Conservation (phyloP, 2,113 vertebrate genomes). For the Tauraco erythrolophus region DNA sequence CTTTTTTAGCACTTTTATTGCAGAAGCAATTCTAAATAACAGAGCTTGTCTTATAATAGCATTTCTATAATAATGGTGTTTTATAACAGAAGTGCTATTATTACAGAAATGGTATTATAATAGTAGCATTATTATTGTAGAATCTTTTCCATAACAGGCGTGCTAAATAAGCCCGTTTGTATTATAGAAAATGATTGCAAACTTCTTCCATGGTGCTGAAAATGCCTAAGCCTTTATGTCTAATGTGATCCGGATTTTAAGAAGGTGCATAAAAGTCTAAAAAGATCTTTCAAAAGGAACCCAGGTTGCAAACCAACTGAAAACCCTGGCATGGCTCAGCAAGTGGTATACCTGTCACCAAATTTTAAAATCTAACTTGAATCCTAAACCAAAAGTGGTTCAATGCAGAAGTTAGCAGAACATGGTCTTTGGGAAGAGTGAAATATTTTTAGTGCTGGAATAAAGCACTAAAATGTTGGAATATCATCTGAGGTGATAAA, state of each 20-base stretch:
- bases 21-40: slow-evolving; percentile 84
- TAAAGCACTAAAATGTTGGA: slow-evolving; percentile 39
- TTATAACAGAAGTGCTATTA: slow-evolving; percentile 87
- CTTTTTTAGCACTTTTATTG: slow-evolving; percentile 82
- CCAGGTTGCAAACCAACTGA: not conserved
- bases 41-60: slow-evolving; percentile 82
- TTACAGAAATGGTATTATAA: slow-evolving; percentile 85
- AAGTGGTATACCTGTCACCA: slow-evolving; percentile 5
- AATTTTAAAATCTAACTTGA: slow-evolving; percentile 30
- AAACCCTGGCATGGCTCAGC: not conserved
- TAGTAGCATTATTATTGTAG: slow-evolving; percentile 82
- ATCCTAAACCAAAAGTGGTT: slow-evolving; percentile 27
- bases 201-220: slow-evolving; percentile 72
- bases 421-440: not conserved
- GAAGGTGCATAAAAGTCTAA: slow-evolving; percentile 4
- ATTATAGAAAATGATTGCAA: slow-evolving; percentile 79
- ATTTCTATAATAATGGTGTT: slow-evolving; percentile 85
- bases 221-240: slow-evolving; percentile 62
- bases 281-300: not conserved
- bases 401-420: slow-evolving; percentile 25
- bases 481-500: slow-evolving; percentile 63
- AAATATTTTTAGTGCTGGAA: slow-evolving; percentile 50
- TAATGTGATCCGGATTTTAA: slow-evolving; percentile 53
- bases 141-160: slow-evolving; percentile 75
- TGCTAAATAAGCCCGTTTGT: slow-evolving; percentile 78